Evolutionary conservation across 2,797 vertebrate genomes (phyloP).

Genomic region (Enoplosus armatus): DNA sequence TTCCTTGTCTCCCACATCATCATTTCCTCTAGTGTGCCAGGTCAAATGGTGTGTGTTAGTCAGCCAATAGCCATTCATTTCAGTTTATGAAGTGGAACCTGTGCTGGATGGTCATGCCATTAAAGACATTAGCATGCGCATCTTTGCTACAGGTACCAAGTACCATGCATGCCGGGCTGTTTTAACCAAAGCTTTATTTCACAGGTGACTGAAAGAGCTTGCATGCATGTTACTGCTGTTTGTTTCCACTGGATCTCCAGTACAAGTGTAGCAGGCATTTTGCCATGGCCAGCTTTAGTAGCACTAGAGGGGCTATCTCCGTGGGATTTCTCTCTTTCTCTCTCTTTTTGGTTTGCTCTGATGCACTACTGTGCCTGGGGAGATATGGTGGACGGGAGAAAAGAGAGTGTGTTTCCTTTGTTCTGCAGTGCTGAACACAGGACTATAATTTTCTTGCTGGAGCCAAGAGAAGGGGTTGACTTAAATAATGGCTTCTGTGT

Average conservation of each 20-base stretch:
- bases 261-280: constrained; percentile 25
- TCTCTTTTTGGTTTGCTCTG: constrained; percentile 58
- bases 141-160: constrained; percentile 40
- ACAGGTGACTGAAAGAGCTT: constrained; percentile 58
- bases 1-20: constrained; percentile 68
- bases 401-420: constrained; percentile 63
- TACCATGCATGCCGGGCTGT: constrained; percentile 42
- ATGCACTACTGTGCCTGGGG: constrained; percentile 51
- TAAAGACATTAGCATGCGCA: constrained; percentile 63
- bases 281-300: constrained; percentile 27
- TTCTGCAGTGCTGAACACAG: constrained; percentile 63
- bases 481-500: constrained; percentile 75
- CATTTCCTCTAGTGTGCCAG: constrained; percentile 56
- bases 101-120: constrained; percentile 58
- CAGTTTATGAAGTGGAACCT: constrained; percentile 77
- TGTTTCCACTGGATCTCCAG: constrained; percentile 22
- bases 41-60: constrained; percentile 74
- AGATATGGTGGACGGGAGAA: constrained; percentile 40
- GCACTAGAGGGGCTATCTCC: constrained; percentile 39
- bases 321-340: constrained; percentile 24
- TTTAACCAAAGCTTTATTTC: constrained; percentile 64
- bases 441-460: constrained; percentile 60
- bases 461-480: constrained; percentile 58
- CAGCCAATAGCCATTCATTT: constrained; percentile 69
- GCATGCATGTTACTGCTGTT: constrained; percentile 41